Percentiles rank a stretch among this genome's conserved stretches.
phyloP scores from a whole-genome alignment of 2,797 vertebrate species.

The Danio choprae region DNA sequence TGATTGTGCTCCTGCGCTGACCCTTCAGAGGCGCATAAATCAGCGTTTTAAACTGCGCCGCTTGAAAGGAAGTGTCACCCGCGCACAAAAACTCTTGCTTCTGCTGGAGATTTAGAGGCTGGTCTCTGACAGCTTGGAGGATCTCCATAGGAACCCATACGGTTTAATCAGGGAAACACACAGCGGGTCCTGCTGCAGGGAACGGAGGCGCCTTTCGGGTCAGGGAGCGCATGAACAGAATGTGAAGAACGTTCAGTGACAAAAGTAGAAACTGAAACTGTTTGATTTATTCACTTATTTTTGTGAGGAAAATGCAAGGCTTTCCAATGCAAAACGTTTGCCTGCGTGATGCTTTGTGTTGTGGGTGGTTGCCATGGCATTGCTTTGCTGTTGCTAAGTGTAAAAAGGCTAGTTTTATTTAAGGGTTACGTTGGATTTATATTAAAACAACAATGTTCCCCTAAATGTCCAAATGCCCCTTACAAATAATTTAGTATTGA shows the following conservation, averaged over 20 bases:
- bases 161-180: conserved; percentile 65
- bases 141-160: conserved; percentile 73
- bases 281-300: neutral
- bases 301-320: neutral
- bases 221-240: conserved; percentile 22
- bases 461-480: neutral
- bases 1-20: conserved; percentile 29
- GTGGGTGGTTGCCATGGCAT: neutral
- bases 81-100: conserved; percentile 69
- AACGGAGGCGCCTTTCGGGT: conserved; percentile 49
- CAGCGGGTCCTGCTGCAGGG: conserved; percentile 48
- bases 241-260: conserved; percentile 8
- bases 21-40: conserved; percentile 72
- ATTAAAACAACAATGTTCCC: neutral
- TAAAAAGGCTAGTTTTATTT: neutral
- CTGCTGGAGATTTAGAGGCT: conserved; percentile 73
- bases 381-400: neutral
- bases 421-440: neutral
- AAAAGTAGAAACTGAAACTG: conserved; percentile 15
- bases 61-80: conserved; percentile 77
- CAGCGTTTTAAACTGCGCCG: conserved; percentile 68
- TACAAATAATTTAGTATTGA: neutral
- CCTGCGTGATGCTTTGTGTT: neutral
- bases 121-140: conserved; percentile 67
- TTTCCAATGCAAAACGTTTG: neutral